Conservation (phyloP, 2,113 vertebrate species). For the Trichechus manatus region DNA sequence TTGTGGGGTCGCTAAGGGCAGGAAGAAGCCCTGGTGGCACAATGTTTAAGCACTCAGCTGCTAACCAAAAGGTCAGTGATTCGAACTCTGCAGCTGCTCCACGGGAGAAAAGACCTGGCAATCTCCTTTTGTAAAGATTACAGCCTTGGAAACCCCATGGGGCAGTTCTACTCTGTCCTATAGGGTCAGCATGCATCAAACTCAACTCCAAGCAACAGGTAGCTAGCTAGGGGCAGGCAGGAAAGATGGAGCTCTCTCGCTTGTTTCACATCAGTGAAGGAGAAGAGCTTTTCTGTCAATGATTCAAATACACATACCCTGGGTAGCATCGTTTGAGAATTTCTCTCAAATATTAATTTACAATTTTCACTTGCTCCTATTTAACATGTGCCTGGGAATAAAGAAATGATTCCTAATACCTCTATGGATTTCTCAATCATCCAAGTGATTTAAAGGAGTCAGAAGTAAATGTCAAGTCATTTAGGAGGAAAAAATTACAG, state of each 20-base stretch:
- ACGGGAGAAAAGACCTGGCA: too few species aligned
- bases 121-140: too few species aligned
- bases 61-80: too few species aligned
- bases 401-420: constrained; percentile 10
- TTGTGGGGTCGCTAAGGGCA: neutral
- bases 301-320: neutral
- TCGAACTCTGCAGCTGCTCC: too few species aligned
- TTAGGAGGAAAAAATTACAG: neutral
- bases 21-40: neutral
- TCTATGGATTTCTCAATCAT: constrained; percentile 3
- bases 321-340: neutral
- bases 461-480: constrained; percentile 15
- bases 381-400: neutral
- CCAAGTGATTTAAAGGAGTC: neutral
- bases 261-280: neutral
- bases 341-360: constrained; percentile 18
- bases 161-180: too few species aligned
- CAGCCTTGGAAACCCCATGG: too few species aligned
- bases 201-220: too few species aligned
- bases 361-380: neutral
- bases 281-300: neutral
- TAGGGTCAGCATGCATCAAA: too few species aligned
- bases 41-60: neutral
- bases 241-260: neutral
- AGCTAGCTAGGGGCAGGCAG: too few species aligned